phyloP scores from a whole-genome alignment of 2,113 vertebrate genomes.

The Canis aureus region DNA sequence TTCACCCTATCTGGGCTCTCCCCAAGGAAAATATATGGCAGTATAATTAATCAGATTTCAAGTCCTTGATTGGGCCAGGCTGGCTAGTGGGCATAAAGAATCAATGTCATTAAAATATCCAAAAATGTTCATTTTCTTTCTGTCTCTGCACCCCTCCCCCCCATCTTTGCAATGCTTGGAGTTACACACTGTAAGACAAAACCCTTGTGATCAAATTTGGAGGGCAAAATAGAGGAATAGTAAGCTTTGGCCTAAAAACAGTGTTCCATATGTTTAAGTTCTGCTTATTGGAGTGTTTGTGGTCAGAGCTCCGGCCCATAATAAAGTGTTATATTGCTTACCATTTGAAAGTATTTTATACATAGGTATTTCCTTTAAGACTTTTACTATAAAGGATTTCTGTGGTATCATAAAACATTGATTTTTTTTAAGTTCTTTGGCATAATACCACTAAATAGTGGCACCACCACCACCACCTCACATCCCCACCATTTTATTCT shows the following conservation, averaged over 20 bases:
- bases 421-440: conserved; percentile 16
- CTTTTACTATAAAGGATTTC: not conserved
- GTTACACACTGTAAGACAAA: not conserved
- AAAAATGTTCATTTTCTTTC: not conserved
- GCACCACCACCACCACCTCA: not conserved
- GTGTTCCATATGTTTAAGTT: not conserved
- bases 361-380: not conserved
- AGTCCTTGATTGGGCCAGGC: not conserved
- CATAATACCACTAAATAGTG: not conserved
- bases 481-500: not conserved
- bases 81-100: not conserved
- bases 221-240: not conserved
- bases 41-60: not conserved
- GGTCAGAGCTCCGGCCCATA: not conserved
- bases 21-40: not conserved
- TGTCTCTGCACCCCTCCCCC: not conserved
- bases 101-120: not conserved
- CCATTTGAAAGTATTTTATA: not conserved
- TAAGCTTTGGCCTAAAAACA: not conserved
- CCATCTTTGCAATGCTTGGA: not conserved
- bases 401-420: not conserved
- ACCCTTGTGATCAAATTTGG: not conserved
- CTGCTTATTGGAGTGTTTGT: not conserved
- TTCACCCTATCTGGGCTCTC: not conserved
- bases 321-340: not conserved